A percentile compares a stretch with the other conserved stretches of the same genome.
Evolutionary conservation across 2,888 invertebrate species (phyloP).

Genomic region (Brachycybe producta): DNA sequence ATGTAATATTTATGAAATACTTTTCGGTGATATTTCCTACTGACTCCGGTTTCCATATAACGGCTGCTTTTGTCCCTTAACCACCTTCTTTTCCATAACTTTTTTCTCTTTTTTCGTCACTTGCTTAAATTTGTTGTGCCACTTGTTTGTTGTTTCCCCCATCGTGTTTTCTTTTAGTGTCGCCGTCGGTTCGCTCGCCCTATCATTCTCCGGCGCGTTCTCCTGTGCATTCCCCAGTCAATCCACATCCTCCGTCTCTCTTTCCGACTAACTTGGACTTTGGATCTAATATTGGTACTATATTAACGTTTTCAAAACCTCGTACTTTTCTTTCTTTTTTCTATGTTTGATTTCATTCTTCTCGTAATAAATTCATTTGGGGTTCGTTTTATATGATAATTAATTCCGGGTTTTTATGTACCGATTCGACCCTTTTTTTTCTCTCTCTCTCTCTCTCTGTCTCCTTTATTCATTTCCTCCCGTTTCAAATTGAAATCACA

Average conservation of each 20-base stretch:
- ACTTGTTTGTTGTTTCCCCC: too few species aligned
- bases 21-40: not conserved
- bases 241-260: constrained; percentile 22
- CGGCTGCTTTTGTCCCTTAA: too few species aligned
- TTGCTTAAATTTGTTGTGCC: too few species aligned
- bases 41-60: too few species aligned
- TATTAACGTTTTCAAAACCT: not conserved
- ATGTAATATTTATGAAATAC: not conserved
- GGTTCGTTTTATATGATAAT: too few species aligned
- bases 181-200: constrained; percentile 25
- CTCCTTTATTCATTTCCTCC: not conserved
- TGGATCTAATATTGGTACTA: constrained; percentile 19
- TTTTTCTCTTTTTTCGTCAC: too few species aligned
- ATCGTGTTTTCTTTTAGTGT: constrained; percentile 1
- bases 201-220: constrained; percentile 27
- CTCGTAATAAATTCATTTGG: too few species aligned
- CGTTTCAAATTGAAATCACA: too few species aligned
- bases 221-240: constrained; percentile 24
- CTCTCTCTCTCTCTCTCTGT: not conserved
- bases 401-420: not conserved
- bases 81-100: too few species aligned
- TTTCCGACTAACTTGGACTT: constrained; percentile 23
- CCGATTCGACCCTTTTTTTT: too few species aligned
- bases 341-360: too few species aligned
- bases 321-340: not conserved